These are phyloP conservation scores for Heterodera schachtii DNA, from an alignment of 1,140 invertebrate species.

Conservation along the genomic window DNA sequence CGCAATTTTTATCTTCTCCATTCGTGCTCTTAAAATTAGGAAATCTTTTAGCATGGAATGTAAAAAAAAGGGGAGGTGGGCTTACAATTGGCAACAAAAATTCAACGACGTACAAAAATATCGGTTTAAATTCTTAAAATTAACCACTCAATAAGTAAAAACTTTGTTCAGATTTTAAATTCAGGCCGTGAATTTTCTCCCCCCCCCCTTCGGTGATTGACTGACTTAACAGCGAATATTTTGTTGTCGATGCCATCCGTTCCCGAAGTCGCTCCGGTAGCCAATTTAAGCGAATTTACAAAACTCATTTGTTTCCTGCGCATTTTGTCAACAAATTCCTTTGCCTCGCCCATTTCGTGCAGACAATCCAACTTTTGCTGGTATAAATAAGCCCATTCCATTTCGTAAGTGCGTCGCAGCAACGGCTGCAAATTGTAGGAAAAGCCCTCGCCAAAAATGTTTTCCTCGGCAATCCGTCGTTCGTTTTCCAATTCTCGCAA, in stretches of 20 bases:
- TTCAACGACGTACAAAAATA: background rate
- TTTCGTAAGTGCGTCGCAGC: constrained; percentile 58
- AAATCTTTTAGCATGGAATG: background rate
- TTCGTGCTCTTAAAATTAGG: constrained; percentile 50
- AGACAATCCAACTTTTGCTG: constrained; percentile 57
- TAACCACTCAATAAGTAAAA: no score
- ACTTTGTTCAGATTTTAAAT: no score
- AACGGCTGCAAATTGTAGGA: constrained; percentile 57
- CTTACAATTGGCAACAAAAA: constrained; percentile 32
- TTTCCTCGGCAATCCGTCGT: constrained; percentile 3
- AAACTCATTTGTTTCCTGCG: constrained; percentile 58
- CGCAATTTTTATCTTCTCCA: constrained; percentile 60
- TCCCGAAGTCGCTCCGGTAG: constrained; percentile 59
- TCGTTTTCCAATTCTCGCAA: constrained; percentile 54
- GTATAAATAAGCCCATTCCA: constrained; percentile 57
- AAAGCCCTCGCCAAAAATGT: constrained; percentile 28
- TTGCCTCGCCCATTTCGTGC: constrained; percentile 62
- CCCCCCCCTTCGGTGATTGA: background rate
- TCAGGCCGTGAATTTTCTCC: no score
- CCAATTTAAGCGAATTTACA: constrained; percentile 61
- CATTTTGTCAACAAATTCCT: constrained; percentile 61
- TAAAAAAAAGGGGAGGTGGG: no score
- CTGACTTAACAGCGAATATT: constrained; percentile 62
- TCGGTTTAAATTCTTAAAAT: no score
- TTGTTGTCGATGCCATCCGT: constrained; percentile 61